A percentile compares a stretch with the other conserved stretches of the same genome.
These are phyloP conservation scores for Vanessa tameamea DNA, from an alignment of 1,140 invertebrate genomes.

Conservation along the genomic window DNA sequence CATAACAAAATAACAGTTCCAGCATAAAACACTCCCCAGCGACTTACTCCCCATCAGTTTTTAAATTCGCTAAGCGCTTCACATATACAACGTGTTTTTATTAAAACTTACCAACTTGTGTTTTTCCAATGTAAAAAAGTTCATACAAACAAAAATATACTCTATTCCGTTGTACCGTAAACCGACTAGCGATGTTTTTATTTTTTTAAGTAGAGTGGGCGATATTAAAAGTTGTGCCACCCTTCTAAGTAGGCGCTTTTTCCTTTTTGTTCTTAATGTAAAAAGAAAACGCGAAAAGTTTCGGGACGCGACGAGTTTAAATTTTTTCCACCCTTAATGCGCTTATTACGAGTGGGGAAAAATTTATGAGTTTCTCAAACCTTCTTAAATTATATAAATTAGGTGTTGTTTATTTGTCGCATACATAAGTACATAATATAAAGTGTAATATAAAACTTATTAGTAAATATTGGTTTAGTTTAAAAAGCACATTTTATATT, in stretches of 20 bases:
- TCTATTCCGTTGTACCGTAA: conserved; percentile 24
- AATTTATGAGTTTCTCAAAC: conserved; percentile 59
- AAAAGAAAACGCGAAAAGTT: conserved; percentile 79
- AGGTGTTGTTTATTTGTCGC: background rate
- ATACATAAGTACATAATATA: no score
- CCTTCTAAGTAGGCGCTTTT: conserved; percentile 76
- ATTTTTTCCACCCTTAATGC: conserved; percentile 78
- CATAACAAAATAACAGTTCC: conserved; percentile 35
- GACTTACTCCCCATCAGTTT: conserved; percentile 52
- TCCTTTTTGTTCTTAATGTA: conserved; percentile 77
- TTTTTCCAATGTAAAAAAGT: conserved; percentile 38
- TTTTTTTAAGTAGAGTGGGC: conserved; percentile 37
- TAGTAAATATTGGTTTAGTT: no score
- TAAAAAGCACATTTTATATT: no score
- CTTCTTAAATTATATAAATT: conserved; percentile 29
- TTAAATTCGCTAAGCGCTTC: conserved; percentile 70
- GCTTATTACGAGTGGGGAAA: conserved; percentile 76
- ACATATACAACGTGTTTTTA: conserved; percentile 66
- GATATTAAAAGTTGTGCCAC: conserved; percentile 76
- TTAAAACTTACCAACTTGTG: conserved; percentile 56
- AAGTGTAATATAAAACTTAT: no score
- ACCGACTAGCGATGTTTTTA: conserved; percentile 24
- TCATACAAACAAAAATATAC: conserved; percentile 36
- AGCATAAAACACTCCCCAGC: conserved; percentile 53
- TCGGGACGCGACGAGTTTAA: conserved; percentile 74